Evolutionary conservation across 2,113 vertebrate genomes (phyloP).

Genomic region (Eulacestoma nigropectus): DNA sequence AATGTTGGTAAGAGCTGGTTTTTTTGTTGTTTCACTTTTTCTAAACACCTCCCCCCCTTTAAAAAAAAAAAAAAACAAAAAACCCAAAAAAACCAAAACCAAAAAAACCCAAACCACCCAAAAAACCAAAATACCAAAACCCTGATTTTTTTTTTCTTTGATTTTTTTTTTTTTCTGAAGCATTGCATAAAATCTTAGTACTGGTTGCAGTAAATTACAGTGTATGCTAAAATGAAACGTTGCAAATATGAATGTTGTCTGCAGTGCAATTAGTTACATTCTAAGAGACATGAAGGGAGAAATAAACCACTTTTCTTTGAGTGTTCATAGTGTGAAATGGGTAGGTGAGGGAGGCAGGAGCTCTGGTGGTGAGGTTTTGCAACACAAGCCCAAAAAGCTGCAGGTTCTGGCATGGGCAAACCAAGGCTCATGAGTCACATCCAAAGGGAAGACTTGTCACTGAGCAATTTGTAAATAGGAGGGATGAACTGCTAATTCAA

Average conservation of each 20-base stretch:
- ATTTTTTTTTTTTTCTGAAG: not conserved
- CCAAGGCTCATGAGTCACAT: conserved; percentile 5
- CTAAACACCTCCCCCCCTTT: too few species aligned
- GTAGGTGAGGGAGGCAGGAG: not conserved
- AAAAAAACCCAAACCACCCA: too few species aligned
- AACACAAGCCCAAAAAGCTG: not conserved
- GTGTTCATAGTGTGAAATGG: not conserved
- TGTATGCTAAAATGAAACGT: not conserved
- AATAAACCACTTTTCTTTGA: not conserved
- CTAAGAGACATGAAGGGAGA: not conserved
- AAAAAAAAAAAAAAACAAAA: too few species aligned
- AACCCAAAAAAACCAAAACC: too few species aligned
- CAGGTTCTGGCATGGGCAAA: not conserved
- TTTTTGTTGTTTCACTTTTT: not conserved
- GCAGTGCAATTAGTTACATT: not conserved
- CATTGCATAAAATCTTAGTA: not conserved
- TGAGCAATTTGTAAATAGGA: conserved; percentile 31
- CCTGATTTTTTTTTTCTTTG: not conserved
- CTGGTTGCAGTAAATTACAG: not conserved
- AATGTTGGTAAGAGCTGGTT: not conserved
- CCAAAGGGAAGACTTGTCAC: conserved; percentile 27
- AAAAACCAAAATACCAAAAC: not conserved
- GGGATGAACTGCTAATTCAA: conserved; percentile 16
- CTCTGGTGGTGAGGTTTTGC: conserved; percentile 9
- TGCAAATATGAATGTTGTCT: not conserved